Evolutionary conservation across 2,888 invertebrate species (phyloP).

Genomic region (Phaonia tiefii): DNA sequence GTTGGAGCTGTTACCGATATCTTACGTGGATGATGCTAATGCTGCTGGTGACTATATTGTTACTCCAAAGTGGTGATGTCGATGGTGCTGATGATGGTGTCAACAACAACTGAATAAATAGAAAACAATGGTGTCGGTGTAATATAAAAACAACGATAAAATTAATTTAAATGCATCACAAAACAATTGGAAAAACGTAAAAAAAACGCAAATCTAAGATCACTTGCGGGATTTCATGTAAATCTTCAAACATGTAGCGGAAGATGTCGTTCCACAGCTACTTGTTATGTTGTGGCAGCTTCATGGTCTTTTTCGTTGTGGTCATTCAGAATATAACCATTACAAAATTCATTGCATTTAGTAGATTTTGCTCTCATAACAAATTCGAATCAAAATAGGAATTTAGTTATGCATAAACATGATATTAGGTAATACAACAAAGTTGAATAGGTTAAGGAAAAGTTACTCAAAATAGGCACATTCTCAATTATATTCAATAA

Average conservation of each 20-base stretch:
- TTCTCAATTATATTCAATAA: too few relatives aligned
- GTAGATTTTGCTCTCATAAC: too few relatives aligned
- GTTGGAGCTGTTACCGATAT: too few relatives aligned
- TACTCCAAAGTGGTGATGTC: constrained; percentile 5
- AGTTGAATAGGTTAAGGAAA: too few relatives aligned
- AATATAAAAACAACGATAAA: constrained; percentile 63
- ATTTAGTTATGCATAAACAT: too few relatives aligned
- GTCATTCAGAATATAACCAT: too few relatives aligned
- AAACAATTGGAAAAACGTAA: constrained; percentile 3
- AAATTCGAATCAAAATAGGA: too few relatives aligned
- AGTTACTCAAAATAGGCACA: too few relatives aligned
- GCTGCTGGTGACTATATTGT: constrained; percentile 22
- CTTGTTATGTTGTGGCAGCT: too few relatives aligned
- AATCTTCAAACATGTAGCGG: constrained; percentile 46
- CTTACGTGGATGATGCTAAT: background rate
- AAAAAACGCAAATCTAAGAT: constrained; percentile 23
- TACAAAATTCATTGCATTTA: too few relatives aligned
- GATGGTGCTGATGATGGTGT: background rate
- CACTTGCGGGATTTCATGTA: constrained; percentile 26
- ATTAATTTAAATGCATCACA: constrained; percentile 56
- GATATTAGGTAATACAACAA: too few relatives aligned
- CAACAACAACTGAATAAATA: background rate
- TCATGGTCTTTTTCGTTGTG: too few relatives aligned
- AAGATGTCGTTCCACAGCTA: constrained; percentile 33
- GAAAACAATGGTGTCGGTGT: constrained; percentile 35